These are phyloP conservation scores for Masnerella sp. DNA, from an alignment of 2,888 invertebrate species.

Conservation along the genomic window DNA sequence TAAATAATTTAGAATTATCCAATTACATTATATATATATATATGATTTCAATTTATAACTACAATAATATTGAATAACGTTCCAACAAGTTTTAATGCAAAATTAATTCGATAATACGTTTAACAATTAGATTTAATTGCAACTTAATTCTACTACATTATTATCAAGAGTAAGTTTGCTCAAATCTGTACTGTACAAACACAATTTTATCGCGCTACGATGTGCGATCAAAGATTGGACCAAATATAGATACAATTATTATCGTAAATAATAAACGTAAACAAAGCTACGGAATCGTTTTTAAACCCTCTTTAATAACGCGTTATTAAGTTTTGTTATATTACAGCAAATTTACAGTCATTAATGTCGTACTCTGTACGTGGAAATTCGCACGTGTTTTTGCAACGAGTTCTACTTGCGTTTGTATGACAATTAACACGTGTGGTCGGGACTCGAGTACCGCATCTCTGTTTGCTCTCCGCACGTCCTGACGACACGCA, in stretches of 20 bases:
- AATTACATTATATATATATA: neutral
- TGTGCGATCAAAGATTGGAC: neutral
- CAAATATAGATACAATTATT: constrained; percentile 22
- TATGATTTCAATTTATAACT: constrained; percentile 8
- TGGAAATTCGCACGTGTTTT: constrained; percentile 63
- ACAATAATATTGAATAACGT: neutral
- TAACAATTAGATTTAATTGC: constrained; percentile 3
- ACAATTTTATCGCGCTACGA: constrained; percentile 4
- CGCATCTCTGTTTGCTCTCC: constrained; percentile 59
- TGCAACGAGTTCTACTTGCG: constrained; percentile 61
- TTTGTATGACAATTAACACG: constrained; percentile 69
- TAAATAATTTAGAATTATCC: constrained; percentile 15
- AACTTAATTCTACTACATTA: constrained; percentile 12
- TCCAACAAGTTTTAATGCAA: constrained; percentile 15
- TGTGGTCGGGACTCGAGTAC: constrained; percentile 61
- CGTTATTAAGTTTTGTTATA: constrained; percentile 51
- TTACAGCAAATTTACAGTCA: constrained; percentile 54
- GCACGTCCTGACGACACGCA: constrained; percentile 60
- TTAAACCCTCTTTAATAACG: constrained; percentile 32
- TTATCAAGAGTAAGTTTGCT: neutral
- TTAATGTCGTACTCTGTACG: constrained; percentile 58
- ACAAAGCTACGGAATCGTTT: constrained; percentile 32
- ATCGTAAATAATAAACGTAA: constrained; percentile 44
- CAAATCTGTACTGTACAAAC: neutral
- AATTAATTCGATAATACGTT: constrained; percentile 11